phyloP scores from a whole-genome alignment of 2,797 vertebrate genomes.

The Buceros bicornis region DNA sequence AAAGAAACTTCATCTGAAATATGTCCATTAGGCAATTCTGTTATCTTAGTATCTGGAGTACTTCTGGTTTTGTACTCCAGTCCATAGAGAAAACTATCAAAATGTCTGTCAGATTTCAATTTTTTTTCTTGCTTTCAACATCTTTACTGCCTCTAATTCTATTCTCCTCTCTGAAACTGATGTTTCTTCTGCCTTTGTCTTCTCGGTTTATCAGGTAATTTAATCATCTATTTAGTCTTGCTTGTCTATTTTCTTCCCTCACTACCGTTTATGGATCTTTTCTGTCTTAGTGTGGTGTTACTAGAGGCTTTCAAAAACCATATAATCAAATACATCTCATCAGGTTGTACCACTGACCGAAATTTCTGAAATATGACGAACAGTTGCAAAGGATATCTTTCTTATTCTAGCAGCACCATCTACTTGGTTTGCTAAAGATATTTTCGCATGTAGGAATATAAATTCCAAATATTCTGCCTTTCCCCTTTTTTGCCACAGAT shows the following conservation, averaged over 20 bases:
- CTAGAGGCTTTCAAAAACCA: background rate
- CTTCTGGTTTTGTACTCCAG: background rate
- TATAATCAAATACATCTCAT: background rate
- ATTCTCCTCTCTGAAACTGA: background rate
- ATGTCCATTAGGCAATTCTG: background rate
- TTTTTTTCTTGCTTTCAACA: background rate
- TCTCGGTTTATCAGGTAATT: background rate
- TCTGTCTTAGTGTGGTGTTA: background rate
- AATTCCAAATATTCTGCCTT: background rate
- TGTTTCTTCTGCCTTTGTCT: background rate
- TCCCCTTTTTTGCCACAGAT: background rate
- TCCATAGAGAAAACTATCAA: background rate
- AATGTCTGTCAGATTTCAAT: background rate
- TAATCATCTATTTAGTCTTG: background rate
- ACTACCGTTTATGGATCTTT: background rate
- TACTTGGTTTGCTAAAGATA: background rate
- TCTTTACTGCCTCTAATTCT: background rate
- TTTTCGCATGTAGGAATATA: background rate
- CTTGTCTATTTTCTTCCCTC: background rate
- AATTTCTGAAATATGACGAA: background rate
- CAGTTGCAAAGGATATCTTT: background rate
- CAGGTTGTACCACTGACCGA: rapidly evolving
- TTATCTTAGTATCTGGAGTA: background rate
- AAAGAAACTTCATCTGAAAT: background rate
- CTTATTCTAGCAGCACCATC: background rate